These are phyloP conservation scores for Dryomyza anilis DNA, from an alignment of 2,888 invertebrate genomes.

Conservation along the genomic window DNA sequence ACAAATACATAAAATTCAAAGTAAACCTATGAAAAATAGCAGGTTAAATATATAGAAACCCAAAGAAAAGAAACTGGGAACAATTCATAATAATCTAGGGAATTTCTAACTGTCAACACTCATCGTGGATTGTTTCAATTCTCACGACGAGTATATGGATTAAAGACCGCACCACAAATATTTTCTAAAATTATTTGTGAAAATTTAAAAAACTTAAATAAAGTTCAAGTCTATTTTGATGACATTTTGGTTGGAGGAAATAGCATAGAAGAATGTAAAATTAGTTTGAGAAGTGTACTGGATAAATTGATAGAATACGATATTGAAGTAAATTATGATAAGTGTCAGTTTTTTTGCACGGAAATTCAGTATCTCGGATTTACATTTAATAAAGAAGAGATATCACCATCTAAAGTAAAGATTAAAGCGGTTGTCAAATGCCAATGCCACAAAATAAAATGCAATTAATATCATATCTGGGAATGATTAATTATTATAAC, in stretches of 20 bases:
- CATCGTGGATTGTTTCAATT: conserved; percentile 12
- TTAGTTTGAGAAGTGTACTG: neutral
- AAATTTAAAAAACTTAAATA: too few relatives aligned
- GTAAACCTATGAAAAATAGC: too few relatives aligned
- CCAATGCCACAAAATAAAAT: conserved; percentile 11
- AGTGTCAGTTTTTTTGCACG: conserved; percentile 16
- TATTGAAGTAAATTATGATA: conserved; percentile 19
- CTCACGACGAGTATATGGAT: conserved; percentile 6
- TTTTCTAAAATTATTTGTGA: conserved; percentile 22
- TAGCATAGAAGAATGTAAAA: conserved; percentile 1
- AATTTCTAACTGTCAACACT: conserved; percentile 27
- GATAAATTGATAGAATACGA: conserved; percentile 19
- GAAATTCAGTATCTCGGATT: conserved; percentile 19
- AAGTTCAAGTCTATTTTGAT: conserved; percentile 16
- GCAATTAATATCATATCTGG: too few relatives aligned
- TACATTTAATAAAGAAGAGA: conserved; percentile 8
- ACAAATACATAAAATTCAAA: too few relatives aligned
- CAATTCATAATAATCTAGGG: conserved; percentile 16
- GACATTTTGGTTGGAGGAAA: conserved; percentile 20
- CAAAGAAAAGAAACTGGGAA: too few relatives aligned
- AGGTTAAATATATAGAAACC: too few relatives aligned
- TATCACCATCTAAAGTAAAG: conserved; percentile 14
- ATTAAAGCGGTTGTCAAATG: conserved; percentile 7
- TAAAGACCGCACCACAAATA: conserved; percentile 24
- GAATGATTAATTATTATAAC: neutral